A percentile compares a stretch with the other conserved stretches of the same genome.
These are phyloP conservation scores for Mellivora capensis DNA, from an alignment of 2,113 vertebrate species.

Conservation along the genomic window DNA sequence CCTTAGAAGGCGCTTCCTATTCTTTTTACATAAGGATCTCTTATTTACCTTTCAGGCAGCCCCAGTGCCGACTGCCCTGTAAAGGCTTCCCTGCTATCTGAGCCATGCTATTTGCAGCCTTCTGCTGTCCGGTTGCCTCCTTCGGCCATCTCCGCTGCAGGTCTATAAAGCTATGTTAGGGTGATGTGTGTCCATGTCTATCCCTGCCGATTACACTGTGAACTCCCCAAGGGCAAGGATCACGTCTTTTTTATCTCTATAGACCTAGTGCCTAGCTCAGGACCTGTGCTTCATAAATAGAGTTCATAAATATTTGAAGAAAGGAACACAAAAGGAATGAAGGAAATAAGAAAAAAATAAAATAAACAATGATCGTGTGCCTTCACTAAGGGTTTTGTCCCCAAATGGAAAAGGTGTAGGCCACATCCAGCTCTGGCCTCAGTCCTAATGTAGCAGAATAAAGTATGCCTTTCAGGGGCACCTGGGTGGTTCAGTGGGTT, in stretches of 20 bases:
- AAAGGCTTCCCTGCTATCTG: background rate
- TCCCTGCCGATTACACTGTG: background rate
- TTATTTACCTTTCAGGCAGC: background rate
- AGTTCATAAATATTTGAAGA: constrained; percentile 47
- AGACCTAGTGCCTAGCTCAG: background rate
- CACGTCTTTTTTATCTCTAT: background rate
- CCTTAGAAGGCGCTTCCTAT: background rate
- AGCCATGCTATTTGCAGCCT: background rate
- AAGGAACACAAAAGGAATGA: constrained; percentile 9
- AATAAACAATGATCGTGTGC: background rate
- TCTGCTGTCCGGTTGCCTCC: background rate
- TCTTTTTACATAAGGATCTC: background rate
- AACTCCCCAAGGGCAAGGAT: background rate
- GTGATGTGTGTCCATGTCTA: background rate
- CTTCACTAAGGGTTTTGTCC: background rate
- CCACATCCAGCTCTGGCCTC: background rate
- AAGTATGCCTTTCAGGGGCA: background rate
- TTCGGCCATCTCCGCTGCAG: background rate
- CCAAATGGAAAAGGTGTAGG: background rate
- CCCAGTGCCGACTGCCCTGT: background rate
- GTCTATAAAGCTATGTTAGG: background rate
- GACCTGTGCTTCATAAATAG: constrained; percentile 23
- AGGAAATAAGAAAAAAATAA: background rate
- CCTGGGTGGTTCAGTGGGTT: too few relatives aligned
- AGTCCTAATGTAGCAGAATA: background rate